These are phyloP conservation scores for Drosophila kanapiae DNA, from an alignment of 1,140 invertebrate species.

Conservation along the genomic window DNA sequence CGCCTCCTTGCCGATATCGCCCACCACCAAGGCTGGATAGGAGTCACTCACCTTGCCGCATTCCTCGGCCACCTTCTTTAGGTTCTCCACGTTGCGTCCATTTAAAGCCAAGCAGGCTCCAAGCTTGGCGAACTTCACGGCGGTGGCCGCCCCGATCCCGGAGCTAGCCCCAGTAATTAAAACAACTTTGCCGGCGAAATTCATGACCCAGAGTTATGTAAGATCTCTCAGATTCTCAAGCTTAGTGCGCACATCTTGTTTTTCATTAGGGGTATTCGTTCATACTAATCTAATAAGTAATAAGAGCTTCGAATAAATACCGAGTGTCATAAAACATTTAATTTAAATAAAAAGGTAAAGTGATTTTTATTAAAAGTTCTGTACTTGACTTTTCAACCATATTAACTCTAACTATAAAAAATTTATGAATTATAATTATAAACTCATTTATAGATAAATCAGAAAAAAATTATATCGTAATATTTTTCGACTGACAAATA, in stretches of 20 bases:
- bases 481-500: too few species aligned
- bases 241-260: conserved; percentile 31
- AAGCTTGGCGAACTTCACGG: conserved; percentile 90
- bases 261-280: conserved; percentile 34
- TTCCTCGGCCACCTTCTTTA: conserved; percentile 54
- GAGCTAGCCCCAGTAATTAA: conserved; percentile 94
- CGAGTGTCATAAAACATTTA: background rate
- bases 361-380: too few species aligned
- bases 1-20: conserved; percentile 91
- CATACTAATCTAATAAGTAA: too few species aligned
- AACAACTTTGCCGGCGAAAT: conserved; percentile 90
- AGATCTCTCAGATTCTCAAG: conserved; percentile 24
- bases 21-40: conserved; percentile 48
- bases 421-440: too few species aligned
- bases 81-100: conserved; percentile 89
- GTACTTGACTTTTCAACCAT: too few species aligned
- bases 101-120: conserved; percentile 90
- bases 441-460: too few species aligned
- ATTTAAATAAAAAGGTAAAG: background rate
- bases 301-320: background rate
- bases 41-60: conserved; percentile 82
- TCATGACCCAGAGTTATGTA: conserved; percentile 71
- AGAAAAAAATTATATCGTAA: too few species aligned
- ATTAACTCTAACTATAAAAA: too few species aligned
- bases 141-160: conserved; percentile 94